Conservation (phyloP, 2,888 invertebrate species). For the Microctonus aethiopoides region DNA sequence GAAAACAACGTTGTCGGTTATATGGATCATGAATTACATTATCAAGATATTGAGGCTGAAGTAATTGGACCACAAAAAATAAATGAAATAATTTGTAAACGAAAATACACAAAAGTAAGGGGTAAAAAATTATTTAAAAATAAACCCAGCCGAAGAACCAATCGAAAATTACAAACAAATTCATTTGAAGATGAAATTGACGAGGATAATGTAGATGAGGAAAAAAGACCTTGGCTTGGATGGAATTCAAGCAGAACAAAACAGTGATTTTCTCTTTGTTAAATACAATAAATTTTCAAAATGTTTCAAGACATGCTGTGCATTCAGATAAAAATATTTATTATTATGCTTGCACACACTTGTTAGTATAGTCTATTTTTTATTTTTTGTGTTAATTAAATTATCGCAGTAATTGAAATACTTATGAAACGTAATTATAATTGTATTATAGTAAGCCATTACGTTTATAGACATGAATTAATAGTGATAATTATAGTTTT, state of each 20-base stretch:
- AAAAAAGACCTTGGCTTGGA: slow-evolving; percentile 60
- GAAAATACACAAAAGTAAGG: neutral
- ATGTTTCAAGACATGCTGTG: slow-evolving; percentile 37
- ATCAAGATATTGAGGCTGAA: slow-evolving; percentile 61
- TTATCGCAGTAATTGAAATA: neutral
- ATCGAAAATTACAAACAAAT: neutral
- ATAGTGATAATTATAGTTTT: neutral
- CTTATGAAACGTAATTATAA: neutral
- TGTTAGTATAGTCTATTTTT: slow-evolving; percentile 27
- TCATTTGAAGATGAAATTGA: slow-evolving; percentile 35
- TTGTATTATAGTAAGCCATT: neutral
- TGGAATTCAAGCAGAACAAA: slow-evolving; percentile 55
- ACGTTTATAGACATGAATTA: neutral
- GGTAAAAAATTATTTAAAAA: slow-evolving; percentile 11
- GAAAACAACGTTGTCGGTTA: slow-evolving; percentile 59
- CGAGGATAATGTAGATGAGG: slow-evolving; percentile 41
- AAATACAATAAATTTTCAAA: neutral
- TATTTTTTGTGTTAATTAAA: neutral
- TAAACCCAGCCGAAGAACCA: neutral
- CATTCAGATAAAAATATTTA: slow-evolving; percentile 49
- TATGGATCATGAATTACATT: slow-evolving; percentile 61
- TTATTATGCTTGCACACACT: slow-evolving; percentile 43
- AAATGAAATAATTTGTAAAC: slow-evolving; percentile 8
- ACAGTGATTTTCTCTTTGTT: neutral
- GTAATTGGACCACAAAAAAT: slow-evolving; percentile 37